Evolutionary conservation across 2,888 invertebrate species (phyloP), one percentile per base, ranked within the genome.

Genomic region (Andrena bucephala): DNA sequence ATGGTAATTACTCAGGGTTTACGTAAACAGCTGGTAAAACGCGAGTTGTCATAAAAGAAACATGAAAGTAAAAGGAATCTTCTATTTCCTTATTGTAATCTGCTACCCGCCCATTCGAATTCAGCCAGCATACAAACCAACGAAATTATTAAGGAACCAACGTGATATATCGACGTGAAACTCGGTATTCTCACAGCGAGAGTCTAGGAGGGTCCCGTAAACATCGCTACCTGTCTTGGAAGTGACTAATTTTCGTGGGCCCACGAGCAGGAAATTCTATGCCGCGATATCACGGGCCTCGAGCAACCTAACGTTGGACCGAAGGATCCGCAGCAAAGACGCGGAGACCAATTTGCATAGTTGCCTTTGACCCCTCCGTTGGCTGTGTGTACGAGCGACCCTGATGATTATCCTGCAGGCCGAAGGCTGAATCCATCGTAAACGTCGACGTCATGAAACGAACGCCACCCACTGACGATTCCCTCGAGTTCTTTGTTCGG

Each of bases 351-450:
- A 89, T 89, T 90, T 89, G 87, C 89, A 90, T 88, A 90, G 88
- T 86, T 87, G 85, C 88, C 83, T 88, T 85, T 84, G 87, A 89
- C 87, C 88, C 87, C 82, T 81, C 52, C 70, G 70, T 71, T 57
- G 52, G 59, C 68, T 76, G 70, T 75, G 60, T 69, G 73, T 79
- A 65, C 76, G 31, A 69, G 48, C 81, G 85, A 84, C 81, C 85
- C 83, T 72, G 79, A 85, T 90, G 89, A 90, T 89, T 89, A 90
- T 89, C 87, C 87, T 77, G 84, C 80, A 77, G 85, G 84, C 87
- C 85, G 79, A 85, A 86, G 88, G 85, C 83, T 84, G 85, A 76
- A 85, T 85, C 77, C 85, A 86, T 87, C 79, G 83, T 81, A 79
- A 84, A 86, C 85, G 83, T 87, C 85, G 84, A 87, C 85, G 86